phyloP scores from a whole-genome alignment of 2,113 vertebrate genomes.

The Chaenocephalus aceratus region DNA sequence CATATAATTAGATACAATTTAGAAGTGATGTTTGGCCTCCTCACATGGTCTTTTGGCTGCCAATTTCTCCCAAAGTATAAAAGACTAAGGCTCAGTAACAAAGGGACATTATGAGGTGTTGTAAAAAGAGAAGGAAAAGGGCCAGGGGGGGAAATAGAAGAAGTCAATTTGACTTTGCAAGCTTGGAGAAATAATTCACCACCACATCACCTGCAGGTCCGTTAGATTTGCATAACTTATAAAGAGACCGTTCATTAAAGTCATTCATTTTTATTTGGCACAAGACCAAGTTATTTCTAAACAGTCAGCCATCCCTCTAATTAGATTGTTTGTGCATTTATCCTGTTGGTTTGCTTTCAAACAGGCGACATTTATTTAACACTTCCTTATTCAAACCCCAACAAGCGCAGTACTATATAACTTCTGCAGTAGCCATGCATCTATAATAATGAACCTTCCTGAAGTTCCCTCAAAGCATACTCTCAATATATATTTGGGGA shows the following conservation, averaged over 20 bases:
- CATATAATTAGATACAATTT: neutral
- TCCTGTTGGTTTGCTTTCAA: neutral
- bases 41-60: neutral
- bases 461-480: neutral
- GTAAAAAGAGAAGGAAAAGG: neutral
- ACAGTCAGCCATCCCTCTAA: neutral
- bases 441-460: neutral
- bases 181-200: neutral
- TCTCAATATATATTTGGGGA: neutral
- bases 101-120: neutral
- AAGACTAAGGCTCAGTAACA: neutral
- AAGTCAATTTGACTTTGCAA: neutral
- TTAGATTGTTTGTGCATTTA: neutral
- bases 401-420: no score
- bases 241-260: neutral
- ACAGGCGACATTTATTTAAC: neutral
- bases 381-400: slow-evolving; percentile 1
- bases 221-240: neutral
- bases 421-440: neutral
- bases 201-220: neutral
- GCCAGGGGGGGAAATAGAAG: slow-evolving; percentile 5
- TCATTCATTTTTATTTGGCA: neutral
- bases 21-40: neutral
- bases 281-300: neutral
- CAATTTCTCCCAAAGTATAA: slow-evolving; percentile 6